phyloP scores from a whole-genome alignment of 2,113 vertebrate species.

The Dasypus novemcinctus region DNA sequence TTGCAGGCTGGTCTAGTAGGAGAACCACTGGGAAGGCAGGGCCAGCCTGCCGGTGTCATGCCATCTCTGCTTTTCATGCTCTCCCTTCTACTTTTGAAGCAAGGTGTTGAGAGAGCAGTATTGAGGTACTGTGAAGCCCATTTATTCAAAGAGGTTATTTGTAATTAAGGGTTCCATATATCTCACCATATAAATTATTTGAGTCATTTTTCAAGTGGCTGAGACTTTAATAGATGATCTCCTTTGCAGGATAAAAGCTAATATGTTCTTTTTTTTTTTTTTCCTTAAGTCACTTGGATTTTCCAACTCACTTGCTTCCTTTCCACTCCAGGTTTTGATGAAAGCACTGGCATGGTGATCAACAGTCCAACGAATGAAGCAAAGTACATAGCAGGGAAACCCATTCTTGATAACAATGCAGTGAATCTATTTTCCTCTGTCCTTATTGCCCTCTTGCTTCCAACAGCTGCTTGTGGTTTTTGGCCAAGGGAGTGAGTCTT shows the following conservation, averaged over 20 bases:
- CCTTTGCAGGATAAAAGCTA: not conserved
- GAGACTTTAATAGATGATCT: not conserved
- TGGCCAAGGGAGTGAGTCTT: constrained; percentile 88
- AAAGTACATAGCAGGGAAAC: constrained; percentile 91
- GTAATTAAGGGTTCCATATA: not conserved
- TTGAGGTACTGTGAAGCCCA: not conserved
- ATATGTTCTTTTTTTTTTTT: not conserved
- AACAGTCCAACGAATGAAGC: constrained; percentile 85
- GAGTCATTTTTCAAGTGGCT: not conserved
- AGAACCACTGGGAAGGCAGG: not conserved
- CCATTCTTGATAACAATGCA: constrained; percentile 95
- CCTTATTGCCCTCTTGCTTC: constrained; percentile 90
- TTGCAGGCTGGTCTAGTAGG: not conserved
- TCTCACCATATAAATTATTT: not conserved
- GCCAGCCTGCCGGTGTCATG: not conserved
- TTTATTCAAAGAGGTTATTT: not conserved
- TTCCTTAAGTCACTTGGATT: constrained; percentile 24
- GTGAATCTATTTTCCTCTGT: constrained; percentile 97
- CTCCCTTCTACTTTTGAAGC: not conserved
- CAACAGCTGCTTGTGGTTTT: constrained; percentile 89
- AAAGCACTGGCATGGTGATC: constrained; percentile 90
- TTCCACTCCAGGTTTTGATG: constrained; percentile 89
- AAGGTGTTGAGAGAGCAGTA: not conserved
- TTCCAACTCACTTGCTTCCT: constrained; percentile 21
- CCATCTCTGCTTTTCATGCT: not conserved